Evolutionary conservation across 2,113 vertebrate species (phyloP), one percentile per base, ranked within the genome.

Genomic region (Datnioides undecimradiatus): DNA sequence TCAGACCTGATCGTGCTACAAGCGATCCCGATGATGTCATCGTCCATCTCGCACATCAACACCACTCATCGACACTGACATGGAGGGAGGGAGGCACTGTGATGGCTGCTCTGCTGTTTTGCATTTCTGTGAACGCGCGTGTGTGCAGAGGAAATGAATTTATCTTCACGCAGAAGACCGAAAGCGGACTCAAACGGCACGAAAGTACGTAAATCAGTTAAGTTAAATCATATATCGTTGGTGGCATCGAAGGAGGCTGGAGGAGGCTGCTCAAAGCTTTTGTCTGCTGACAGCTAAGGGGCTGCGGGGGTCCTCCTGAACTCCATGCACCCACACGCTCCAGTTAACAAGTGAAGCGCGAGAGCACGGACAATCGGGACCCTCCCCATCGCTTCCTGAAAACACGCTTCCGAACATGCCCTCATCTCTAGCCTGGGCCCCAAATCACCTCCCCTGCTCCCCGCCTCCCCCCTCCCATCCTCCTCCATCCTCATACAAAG

Each of bases 341-440:
- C 88, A 95, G 88, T 94, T 94, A 94, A 82, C 92, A 94, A 91
- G 71, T 87, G 84, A 92, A 89, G 90, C 83, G 60, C 76, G 17
- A 87, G 80, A 84, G 72, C 85, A 51, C 38, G 25, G 87, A 92
- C 89, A 93, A 94, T 87, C 60, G 17, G 57, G 87, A 83, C 81
- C 85, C 87, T 88, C 87, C 85, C 88, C 78, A 76, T 68, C 36
- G 67, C 73, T 89, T 79, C 71, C 83, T 81, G 67, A 77, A 48
- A 86, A 89, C 88, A 78, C 16, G 58, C 78, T 70, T 33, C 75
- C 74, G 70, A 59, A 79, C 78, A 84, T 82, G 82, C 69, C 79
- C 80, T 74, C 69, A 51, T 74, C 25, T 74, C 25, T 43, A 41
- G 74, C 58, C 51, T 12, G 60, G 34, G 43, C 76, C 79, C 73